phyloP scores from a whole-genome alignment of 2,113 vertebrate genomes.

The Menura novaehollandiae region DNA sequence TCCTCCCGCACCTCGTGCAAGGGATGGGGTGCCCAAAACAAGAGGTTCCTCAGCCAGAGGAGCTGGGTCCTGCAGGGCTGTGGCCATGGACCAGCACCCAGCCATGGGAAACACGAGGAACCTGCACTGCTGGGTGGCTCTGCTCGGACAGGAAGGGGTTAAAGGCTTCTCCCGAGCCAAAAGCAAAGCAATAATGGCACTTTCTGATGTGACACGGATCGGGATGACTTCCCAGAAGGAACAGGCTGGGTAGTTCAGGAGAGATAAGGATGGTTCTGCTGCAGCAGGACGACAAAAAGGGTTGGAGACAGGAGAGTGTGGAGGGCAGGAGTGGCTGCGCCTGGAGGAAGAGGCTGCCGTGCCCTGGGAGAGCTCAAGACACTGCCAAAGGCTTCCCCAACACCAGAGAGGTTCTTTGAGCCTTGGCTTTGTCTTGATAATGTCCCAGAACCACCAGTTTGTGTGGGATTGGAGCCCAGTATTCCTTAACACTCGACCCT shows the following conservation, averaged over 20 bases:
- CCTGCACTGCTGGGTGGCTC: not conserved
- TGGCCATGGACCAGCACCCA: not conserved
- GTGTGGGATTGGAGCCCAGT: not conserved
- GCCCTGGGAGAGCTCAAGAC: rapidly evolving
- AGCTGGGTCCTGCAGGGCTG: not conserved
- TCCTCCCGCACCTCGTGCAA: not conserved
- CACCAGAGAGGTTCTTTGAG: not conserved
- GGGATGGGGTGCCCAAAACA: not conserved
- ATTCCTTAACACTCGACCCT: rapidly evolving
- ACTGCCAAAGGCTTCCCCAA: not conserved
- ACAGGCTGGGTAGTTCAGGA: not conserved
- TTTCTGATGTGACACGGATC: not conserved
- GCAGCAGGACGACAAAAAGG: not conserved
- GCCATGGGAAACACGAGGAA: rapidly evolving
- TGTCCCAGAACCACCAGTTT: not conserved
- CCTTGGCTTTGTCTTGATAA: not conserved
- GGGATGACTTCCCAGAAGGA: not conserved
- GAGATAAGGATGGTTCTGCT: not conserved
- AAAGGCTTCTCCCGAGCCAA: not conserved
- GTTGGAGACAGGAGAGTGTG: not conserved
- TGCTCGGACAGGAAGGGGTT: not conserved
- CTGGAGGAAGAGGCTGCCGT: rapidly evolving
- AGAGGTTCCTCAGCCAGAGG: not conserved
- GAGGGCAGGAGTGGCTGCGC: not conserved
- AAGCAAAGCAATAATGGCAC: not conserved